A percentile compares a stretch with the other conserved stretches of the same genome.
These are phyloP conservation scores for Chrysemys picta DNA, from an alignment of 2,113 vertebrate species.

Conservation along the genomic window DNA sequence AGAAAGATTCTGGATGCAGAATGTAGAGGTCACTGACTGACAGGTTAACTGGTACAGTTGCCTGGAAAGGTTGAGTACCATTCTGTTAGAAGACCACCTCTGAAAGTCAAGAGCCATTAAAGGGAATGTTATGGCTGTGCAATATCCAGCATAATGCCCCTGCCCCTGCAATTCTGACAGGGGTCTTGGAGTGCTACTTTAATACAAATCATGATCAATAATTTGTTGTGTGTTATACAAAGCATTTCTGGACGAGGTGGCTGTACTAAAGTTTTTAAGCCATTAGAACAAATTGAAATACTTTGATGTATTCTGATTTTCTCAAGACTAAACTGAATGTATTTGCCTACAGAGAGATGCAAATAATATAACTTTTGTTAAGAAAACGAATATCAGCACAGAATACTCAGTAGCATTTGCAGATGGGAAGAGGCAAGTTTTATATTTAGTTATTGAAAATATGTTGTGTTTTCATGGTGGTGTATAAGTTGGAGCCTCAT, in stretches of 20 bases:
- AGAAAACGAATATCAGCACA: neutral
- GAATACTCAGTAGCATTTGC: neutral
- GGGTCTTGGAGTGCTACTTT: rapidly evolving
- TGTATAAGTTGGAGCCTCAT: rapidly evolving
- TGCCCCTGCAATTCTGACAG: rapidly evolving
- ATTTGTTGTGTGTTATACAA: rapidly evolving
- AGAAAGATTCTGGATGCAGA: rapidly evolving
- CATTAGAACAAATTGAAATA: neutral
- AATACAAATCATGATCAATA: rapidly evolving
- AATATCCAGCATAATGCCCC: rapidly evolving
- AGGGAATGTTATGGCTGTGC: rapidly evolving
- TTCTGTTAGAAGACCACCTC: rapidly evolving
- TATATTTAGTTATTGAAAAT: neutral
- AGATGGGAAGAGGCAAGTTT: neutral
- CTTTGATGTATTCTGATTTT: rapidly evolving
- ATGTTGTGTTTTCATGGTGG: too few species aligned
- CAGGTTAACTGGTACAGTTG: neutral
- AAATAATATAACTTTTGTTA: rapidly evolving
- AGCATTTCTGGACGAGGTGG: neutral
- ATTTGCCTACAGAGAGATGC: neutral
- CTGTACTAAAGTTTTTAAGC: neutral
- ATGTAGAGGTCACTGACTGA: neutral
- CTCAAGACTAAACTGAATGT: neutral
- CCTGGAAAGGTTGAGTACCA: neutral
- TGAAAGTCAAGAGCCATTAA: neutral